Evolutionary conservation across 2,797 vertebrate genomes (phyloP).

Genomic region (Pogonophryne albipinna): DNA sequence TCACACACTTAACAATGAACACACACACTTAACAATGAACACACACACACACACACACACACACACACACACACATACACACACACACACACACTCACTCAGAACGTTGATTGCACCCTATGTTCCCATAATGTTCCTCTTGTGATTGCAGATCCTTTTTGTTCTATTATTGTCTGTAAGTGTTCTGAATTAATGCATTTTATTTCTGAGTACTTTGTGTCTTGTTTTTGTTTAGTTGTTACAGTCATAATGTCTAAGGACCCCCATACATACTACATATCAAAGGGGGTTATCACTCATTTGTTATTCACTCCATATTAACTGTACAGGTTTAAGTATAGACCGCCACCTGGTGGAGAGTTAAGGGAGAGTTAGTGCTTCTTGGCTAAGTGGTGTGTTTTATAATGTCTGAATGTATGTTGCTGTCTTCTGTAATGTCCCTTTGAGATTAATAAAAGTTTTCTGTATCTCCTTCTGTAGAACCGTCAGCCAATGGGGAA

Average conservation of each 20-base stretch:
- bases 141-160: not conserved
- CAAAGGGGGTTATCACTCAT: not conserved
- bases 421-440: not conserved
- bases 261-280: not conserved
- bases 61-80: constrained; percentile 1
- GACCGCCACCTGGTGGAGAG: constrained; percentile 74
- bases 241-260: not conserved
- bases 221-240: not conserved
- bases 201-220: too few species aligned
- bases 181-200: not conserved
- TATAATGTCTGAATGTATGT: not conserved
- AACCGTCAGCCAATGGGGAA: constrained; percentile 97
- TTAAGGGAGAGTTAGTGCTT: not conserved
- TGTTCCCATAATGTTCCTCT: not conserved
- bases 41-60: constrained; percentile 12
- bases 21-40: too few species aligned
- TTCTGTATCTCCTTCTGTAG: constrained; percentile 66
- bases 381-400: too few species aligned
- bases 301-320: not conserved
- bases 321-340: not conserved
- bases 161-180: not conserved
- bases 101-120: not conserved
- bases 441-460: not conserved
- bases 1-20: constrained; percentile 21
- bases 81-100: constrained; percentile 1